phyloP scores from a whole-genome alignment of 2,888 invertebrate species.

The Liodrosophila aerea region DNA sequence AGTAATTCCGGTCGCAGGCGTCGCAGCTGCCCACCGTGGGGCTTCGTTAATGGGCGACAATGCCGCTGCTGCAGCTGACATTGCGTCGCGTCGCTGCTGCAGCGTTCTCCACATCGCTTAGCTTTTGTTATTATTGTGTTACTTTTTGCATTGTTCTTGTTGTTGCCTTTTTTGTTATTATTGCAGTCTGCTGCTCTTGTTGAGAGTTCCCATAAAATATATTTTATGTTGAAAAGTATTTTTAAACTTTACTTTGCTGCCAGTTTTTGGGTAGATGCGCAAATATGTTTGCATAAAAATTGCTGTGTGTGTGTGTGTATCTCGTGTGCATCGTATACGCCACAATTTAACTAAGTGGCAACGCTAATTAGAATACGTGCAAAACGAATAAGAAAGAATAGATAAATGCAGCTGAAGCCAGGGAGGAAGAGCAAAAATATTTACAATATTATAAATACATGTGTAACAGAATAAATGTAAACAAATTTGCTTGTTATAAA shows the following conservation, averaged over 20 bases:
- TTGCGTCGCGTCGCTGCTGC: conserved; percentile 15
- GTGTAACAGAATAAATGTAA: no score
- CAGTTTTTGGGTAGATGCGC: conserved; percentile 16
- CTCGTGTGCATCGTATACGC: conserved; percentile 4
- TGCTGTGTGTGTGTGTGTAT: neutral
- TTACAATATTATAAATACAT: neutral
- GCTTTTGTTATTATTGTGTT: conserved; percentile 33
- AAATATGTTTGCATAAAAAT: neutral
- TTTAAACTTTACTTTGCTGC: conserved; percentile 42
- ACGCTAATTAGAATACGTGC: neutral
- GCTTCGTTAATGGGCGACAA: no score
- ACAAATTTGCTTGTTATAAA: no score
- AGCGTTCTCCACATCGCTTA: no score
- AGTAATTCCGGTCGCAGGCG: conserved; percentile 13
- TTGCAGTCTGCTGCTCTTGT: conserved; percentile 19
- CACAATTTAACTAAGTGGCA: conserved; percentile 9
- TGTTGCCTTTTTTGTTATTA: conserved; percentile 20
- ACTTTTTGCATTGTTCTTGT: conserved; percentile 23
- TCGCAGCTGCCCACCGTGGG: conserved; percentile 8
- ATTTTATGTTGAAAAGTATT: conserved; percentile 50
- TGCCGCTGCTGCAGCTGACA: conserved; percentile 4
- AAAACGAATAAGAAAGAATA: neutral
- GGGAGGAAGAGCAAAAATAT: neutral
- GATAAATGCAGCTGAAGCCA: neutral
- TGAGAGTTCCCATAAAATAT: conserved; percentile 51